Evolutionary conservation across 2,888 invertebrate species (phyloP), one percentile per base, ranked within the genome.

Genomic region (Cartodere bifasciata): DNA sequence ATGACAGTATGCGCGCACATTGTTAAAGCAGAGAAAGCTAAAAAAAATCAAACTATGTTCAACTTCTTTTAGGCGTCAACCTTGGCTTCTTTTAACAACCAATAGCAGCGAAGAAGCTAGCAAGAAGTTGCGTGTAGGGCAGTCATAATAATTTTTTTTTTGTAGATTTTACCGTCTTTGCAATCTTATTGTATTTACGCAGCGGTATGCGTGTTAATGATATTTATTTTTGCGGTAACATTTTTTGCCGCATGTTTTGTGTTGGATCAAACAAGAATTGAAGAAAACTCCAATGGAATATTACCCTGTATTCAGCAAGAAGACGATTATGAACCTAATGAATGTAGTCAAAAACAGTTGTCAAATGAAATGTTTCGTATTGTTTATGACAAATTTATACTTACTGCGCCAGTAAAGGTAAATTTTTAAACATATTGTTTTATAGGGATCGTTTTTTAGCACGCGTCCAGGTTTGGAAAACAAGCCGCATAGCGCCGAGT

Each of bases 131-230:
- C n/a, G n/a, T n/a, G n/a, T n/a, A n/a, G n/a, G n/a, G n/a, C n/a
- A n/a, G n/a, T n/a, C n/a, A n/a, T n/a, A n/a, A n/a, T n/a, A n/a
- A n/a, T 11, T n/a, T 32, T 29, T 31, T 12, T 24, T 31, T 58
- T 63, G 13, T 46, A 76, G 76, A 76, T 83, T 46, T 60, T 87
- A 36, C 86, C 86, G 12, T 81, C 81, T 3, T 61, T 87, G 16
- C 74, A 78, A 55, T 83, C 85, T 0, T 86, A 83, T 53, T 86
- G 87, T 53, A 65, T 85, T 29, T 86, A 82, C 53, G 83, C 84
- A 9, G 79, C 82, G 4, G 57, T 75, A 2, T 81, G 83, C 12
- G 79, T 86, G 2, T 65, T 82, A 34, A 72, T 79, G 46, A 79
- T 82, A 13, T 84, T 76, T 53, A 58, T 79, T 32, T 77, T 75